Evolutionary conservation across 2,888 invertebrate genomes (phyloP).

Genomic region (Ophraella communa): DNA sequence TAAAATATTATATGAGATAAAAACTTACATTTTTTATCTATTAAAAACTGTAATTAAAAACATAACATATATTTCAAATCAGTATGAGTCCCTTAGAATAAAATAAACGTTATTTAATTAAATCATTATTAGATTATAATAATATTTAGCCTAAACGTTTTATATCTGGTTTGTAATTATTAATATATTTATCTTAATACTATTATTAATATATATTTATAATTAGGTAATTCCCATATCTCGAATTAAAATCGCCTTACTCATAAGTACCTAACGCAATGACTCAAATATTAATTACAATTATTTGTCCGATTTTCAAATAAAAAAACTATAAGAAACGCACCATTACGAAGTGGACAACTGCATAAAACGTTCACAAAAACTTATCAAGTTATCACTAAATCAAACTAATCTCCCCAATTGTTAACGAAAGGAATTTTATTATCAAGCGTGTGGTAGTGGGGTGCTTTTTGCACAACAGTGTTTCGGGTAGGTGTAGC

Average conservation of each 20-base stretch:
- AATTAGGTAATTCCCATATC: too few species aligned
- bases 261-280: neutral
- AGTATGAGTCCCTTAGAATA: too few species aligned
- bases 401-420: slow-evolving; percentile 19
- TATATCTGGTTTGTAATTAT: too few species aligned
- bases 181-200: too few species aligned
- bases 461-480: slow-evolving; percentile 23
- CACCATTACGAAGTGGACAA: slow-evolving; percentile 3
- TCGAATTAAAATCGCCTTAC: neutral
- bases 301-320: neutral
- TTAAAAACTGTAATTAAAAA: too few species aligned
- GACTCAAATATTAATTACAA: slow-evolving; percentile 4
- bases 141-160: too few species aligned
- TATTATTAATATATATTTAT: too few species aligned
- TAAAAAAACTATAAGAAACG: slow-evolving; percentile 2
- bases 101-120: too few species aligned
- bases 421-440: slow-evolving; percentile 23
- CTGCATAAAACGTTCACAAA: slow-evolving; percentile 8
- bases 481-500: slow-evolving; percentile 14
- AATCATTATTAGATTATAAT: too few species aligned
- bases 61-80: too few species aligned
- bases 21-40: too few species aligned
- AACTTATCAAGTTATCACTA: slow-evolving; percentile 20
- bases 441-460: slow-evolving; percentile 10
- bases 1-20: too few species aligned